These are phyloP conservation scores for Sussaba pulchella DNA, from an alignment of 2,888 invertebrate genomes.

Conservation along the genomic window DNA sequence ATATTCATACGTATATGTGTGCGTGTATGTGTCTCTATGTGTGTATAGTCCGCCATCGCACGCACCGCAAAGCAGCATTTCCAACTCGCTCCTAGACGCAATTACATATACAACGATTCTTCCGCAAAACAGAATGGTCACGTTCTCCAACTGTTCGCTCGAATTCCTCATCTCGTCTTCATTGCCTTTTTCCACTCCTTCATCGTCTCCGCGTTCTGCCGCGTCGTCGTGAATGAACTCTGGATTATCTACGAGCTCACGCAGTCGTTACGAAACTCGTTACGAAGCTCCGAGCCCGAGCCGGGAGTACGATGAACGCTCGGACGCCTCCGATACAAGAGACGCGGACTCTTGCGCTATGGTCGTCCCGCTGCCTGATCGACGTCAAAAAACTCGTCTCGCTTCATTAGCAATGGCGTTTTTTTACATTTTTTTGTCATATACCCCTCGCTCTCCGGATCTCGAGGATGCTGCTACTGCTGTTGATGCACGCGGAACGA, in stretches of 20 bases:
- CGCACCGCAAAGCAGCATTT: no score
- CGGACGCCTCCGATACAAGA: constrained; percentile 31
- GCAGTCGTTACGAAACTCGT: constrained; percentile 52
- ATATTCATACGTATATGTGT: no score
- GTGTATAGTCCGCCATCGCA: no score
- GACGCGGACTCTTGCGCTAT: constrained; percentile 31
- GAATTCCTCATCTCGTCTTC: constrained; percentile 48
- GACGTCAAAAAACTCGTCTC: constrained; percentile 76
- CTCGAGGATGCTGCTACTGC: constrained; percentile 13
- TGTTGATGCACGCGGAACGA: constrained; percentile 59
- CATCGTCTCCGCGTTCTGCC: constrained; percentile 7
- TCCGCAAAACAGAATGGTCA: background rate
- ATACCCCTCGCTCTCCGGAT: constrained; percentile 6
- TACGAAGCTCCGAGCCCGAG: constrained; percentile 17
- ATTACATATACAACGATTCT: background rate
- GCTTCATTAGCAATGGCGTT: constrained; percentile 78
- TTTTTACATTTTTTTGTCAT: constrained; percentile 48
- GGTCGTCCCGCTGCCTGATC: constrained; percentile 54
- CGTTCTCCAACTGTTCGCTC: constrained; percentile 54
- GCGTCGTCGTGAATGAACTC: constrained; percentile 50
- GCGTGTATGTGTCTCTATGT: background rate
- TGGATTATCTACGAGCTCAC: constrained; percentile 46
- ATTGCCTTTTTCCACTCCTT: constrained; percentile 1
- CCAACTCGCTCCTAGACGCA: no score
- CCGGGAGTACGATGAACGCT: constrained; percentile 28